Evolutionary conservation across 2,797 vertebrate genomes (phyloP).

Genomic region (Lacerta viridis): DNA sequence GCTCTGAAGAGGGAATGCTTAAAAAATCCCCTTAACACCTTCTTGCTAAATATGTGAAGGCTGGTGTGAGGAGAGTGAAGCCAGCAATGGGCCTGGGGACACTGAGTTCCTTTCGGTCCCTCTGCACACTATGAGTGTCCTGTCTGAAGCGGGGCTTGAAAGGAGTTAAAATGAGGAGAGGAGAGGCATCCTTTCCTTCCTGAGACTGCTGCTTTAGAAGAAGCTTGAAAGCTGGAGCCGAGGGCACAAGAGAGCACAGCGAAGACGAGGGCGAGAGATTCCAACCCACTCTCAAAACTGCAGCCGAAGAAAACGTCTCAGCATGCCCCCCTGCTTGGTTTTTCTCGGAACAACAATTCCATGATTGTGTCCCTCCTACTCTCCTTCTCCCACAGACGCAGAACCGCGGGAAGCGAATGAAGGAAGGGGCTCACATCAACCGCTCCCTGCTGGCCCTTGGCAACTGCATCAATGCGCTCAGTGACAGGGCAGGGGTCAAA

Average conservation of each 20-base stretch:
- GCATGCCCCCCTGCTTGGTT: not conserved
- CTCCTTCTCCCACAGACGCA: slow-evolving; percentile 82
- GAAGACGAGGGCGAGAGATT: not conserved
- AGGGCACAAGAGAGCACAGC: not conserved
- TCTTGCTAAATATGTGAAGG: too few relatives aligned
- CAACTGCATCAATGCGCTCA: slow-evolving; percentile 96
- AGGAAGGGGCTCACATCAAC: slow-evolving; percentile 96
- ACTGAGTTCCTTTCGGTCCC: too few relatives aligned
- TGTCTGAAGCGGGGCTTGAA: not conserved
- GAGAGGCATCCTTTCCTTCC: not conserved
- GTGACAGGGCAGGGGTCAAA: slow-evolving; percentile 85
- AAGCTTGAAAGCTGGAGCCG: not conserved
- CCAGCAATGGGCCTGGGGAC: too few relatives aligned
- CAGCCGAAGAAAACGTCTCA: slow-evolving; percentile 2
- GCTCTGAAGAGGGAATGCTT: too few relatives aligned
- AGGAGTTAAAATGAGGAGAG: not conserved
- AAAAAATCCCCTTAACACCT: too few relatives aligned
- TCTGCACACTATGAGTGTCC: too few relatives aligned
- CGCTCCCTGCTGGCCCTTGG: slow-evolving; percentile 93
- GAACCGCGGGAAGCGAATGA: slow-evolving; percentile 93
- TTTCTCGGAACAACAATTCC: not conserved
- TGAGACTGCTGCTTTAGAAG: not conserved
- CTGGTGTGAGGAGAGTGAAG: too few relatives aligned
- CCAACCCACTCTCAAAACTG: slow-evolving; percentile 20
- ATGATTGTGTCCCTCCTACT: slow-evolving; percentile 1